Base-by-base conservation (phyloP, 2,113 vertebrate species). In the Todiramphus chloris region DNA sequence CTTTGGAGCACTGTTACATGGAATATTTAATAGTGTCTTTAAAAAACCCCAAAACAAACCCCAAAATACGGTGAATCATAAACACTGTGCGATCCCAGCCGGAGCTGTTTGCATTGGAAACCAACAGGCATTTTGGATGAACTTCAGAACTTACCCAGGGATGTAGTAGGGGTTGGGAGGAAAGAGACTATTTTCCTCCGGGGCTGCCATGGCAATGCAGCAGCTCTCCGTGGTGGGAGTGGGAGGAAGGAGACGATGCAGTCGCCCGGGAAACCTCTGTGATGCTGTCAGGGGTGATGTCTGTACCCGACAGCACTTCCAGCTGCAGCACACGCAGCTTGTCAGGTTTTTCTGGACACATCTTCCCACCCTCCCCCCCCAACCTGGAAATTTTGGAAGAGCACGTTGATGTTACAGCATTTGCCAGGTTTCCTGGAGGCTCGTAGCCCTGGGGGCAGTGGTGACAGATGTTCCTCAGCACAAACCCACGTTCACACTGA, bases 401-500 rank as follows among this genome's bases (percentile, higher is more conserved):
- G 58, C 35, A 37, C 1, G 0, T 46, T 28, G 11, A 27, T 63
- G 41, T 46, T 3, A 2, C 1, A 14, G 75, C 0, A 0, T 30
- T 15, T 53, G 3, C 28, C 66, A 50, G 58, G 9, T 2, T 24
- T 31, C 44, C 84, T 17, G n/a, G 31, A 46, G 56, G 78, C 62
- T 55, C 7, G 0, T 9, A 46, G 80, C 62, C 43, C 84, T 58
- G 56, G 56, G 56, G 56, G 15, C 21, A 27, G 55, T 1, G 0
- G 31, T 1, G 1, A 31, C 89, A 77, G 70, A 8, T 43, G 83
- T 14, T 58, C 55, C 72, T 55, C 53, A 12, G 59, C 72, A 58
- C 72, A 9, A 6, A 9, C 0, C 0, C 0, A 0, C 2, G 25
- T 10, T 70, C 51, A 0, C 0, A 0, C 23, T 0, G 2, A 2